Conservation (phyloP, 2,113 vertebrate genomes). For the Euleptes europaea region DNA sequence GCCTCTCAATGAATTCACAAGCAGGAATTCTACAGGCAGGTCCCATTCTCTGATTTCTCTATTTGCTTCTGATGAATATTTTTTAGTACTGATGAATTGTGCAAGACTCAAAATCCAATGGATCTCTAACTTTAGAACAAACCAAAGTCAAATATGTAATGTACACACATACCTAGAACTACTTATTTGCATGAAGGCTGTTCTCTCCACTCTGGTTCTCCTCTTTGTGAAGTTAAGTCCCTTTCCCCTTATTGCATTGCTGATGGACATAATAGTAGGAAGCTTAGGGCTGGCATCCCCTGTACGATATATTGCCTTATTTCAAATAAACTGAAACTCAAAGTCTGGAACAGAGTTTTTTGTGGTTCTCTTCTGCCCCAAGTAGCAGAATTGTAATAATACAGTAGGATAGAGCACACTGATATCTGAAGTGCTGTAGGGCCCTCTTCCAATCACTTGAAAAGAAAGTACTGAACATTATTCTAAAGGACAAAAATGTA, state of each 20-base stretch:
- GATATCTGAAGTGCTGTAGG: conserved; percentile 40
- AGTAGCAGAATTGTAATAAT: conserved; percentile 34
- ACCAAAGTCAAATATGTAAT: background rate
- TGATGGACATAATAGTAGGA: background rate
- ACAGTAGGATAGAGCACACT: conserved; percentile 33
- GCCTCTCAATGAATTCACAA: too few species aligned
- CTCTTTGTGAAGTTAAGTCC: background rate
- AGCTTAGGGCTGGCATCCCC: background rate
- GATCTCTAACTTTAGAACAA: background rate
- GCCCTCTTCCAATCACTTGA: conserved; percentile 51
- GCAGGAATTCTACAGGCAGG: background rate
- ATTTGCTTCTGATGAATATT: background rate
- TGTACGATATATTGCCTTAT: background rate
- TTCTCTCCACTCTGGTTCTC: background rate
- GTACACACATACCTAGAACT: background rate
- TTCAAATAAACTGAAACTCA: background rate
- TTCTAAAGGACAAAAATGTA: conserved; percentile 30
- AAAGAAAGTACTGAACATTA: conserved; percentile 41
- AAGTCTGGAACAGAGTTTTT: conserved; percentile 30
- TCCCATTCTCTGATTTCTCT: background rate
- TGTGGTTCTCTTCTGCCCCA: conserved; percentile 41
- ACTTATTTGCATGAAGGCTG: background rate
- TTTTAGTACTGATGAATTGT: too few species aligned
- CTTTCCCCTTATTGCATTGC: background rate
- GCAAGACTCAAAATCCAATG: too few species aligned